phyloP scores from a whole-genome alignment of 2,113 vertebrate genomes.

The Calypte anna region DNA sequence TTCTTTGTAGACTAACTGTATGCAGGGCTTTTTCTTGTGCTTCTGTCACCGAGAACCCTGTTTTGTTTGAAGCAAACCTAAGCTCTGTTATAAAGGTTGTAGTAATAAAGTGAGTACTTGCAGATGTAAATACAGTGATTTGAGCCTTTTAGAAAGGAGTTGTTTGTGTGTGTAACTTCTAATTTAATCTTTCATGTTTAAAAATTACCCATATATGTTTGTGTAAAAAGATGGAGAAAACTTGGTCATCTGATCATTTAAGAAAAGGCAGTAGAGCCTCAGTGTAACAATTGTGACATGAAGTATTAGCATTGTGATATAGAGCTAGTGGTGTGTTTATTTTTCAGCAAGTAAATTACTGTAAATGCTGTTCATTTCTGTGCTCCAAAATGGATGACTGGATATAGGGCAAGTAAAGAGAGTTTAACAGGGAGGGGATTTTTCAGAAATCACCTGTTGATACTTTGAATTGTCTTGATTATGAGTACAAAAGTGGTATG shows the following conservation, averaged over 20 bases:
- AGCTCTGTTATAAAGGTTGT: slow-evolving; percentile 69
- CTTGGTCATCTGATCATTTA: not conserved
- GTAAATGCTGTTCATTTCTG: not conserved
- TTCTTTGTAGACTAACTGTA: slow-evolving; percentile 85
- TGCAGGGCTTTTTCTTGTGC: slow-evolving; percentile 77
- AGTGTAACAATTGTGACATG: not conserved
- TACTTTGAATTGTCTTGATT: not conserved
- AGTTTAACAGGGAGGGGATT: not conserved
- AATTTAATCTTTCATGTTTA: slow-evolving; percentile 52
- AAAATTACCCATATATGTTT: slow-evolving; percentile 26
- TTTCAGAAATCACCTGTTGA: not conserved
- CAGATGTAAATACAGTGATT: slow-evolving; percentile 74
- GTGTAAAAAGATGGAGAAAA: not conserved
- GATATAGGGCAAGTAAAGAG: not conserved
- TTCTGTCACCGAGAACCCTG: slow-evolving; percentile 68
- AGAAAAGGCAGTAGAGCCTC: not conserved
- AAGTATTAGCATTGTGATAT: not conserved
- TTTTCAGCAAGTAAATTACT: not conserved
- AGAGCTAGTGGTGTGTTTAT: not conserved
- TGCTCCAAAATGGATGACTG: not conserved
- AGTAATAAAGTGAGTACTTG: slow-evolving; percentile 72
- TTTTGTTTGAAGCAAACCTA: slow-evolving; percentile 78
- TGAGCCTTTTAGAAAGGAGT: slow-evolving; percentile 34
- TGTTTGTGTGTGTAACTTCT: slow-evolving; percentile 42
- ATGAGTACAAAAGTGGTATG: not conserved